Evolutionary conservation across 2,888 invertebrate genomes (phyloP), one percentile per base, ranked within the genome.

Genomic region (Polyploca ridens): DNA sequence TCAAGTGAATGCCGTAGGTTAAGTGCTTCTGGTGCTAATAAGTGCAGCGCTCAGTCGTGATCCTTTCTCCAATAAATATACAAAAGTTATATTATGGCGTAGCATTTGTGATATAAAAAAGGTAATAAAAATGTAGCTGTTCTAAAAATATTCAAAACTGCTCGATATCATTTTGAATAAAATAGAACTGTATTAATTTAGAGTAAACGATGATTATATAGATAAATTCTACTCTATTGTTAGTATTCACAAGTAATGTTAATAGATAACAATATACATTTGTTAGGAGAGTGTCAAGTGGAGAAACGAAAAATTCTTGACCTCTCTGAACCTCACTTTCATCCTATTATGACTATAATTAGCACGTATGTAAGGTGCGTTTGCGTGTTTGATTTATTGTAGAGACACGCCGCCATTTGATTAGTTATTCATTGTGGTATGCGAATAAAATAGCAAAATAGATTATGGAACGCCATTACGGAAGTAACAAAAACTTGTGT

Each of bases 271-370:
- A 49, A 14, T 16, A 41, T 46, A 19, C 54, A 54, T n/a, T 54
- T 54, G 54, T 54, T 54, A 54, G 7, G 19, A 27, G 41, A 41
- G 61, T 61, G 59, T 60, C 59, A 38, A 35, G 35, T 60, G 19
- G 41, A 41, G 41, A 61, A 61, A 44, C 61, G 19, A 41, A 27
- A 41, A 41, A 61, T 61, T 41, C 41, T 41, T 27, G 41, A 7
- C 61, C 41, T 61, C 27, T 35, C 10, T 54, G 19, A 16, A 61
- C 61, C 19, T 27, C 41, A 38, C 16, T 60, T 60, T 38, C 41
- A 61, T 41, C 19, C 41, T 41, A 44, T 61, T 61, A 61, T 19
- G 41, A 61, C 61, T 61, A 16, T 27, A 61, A 61, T 61, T 61
- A 61, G 41, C 61, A 61, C 44, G 41, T 61, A 41, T 44, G 54